These are phyloP conservation scores for Dipus sagitta DNA, from an alignment of 2,797 vertebrate species.

Conservation along the genomic window DNA sequence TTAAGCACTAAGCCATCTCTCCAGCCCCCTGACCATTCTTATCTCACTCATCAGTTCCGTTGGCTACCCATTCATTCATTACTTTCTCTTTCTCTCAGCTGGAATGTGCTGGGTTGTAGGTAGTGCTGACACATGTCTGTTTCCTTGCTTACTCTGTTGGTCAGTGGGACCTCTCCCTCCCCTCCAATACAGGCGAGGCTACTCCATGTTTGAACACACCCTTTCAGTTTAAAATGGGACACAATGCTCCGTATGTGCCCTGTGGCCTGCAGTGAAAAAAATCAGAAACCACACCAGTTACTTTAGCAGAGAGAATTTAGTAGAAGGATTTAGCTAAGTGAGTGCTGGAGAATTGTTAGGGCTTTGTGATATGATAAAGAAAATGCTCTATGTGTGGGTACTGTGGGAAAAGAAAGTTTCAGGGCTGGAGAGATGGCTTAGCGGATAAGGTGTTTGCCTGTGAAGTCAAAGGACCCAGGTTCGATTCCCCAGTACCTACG, in stretches of 20 bases:
- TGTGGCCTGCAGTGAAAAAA: background rate
- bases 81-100: background rate
- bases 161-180: background rate
- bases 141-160: background rate
- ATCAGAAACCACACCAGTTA: background rate
- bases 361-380: background rate
- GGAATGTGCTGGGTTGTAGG: background rate
- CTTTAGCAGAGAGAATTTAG: background rate
- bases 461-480: too few relatives aligned
- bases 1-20: too few relatives aligned
- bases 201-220: background rate
- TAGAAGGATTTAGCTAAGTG: background rate
- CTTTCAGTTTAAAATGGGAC: background rate
- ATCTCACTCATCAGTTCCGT: background rate
- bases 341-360: rapidly evolving
- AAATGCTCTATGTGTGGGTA: background rate
- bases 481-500: too few relatives aligned
- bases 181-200: background rate
- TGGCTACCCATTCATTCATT: background rate
- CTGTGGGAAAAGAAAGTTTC: background rate
- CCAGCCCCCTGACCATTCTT: background rate
- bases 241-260: background rate
- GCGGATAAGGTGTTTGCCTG: too few relatives aligned
- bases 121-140: background rate
- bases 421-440: too few relatives aligned